phyloP scores from a whole-genome alignment of 2,888 invertebrate species.

The Coleophora deauratella region DNA sequence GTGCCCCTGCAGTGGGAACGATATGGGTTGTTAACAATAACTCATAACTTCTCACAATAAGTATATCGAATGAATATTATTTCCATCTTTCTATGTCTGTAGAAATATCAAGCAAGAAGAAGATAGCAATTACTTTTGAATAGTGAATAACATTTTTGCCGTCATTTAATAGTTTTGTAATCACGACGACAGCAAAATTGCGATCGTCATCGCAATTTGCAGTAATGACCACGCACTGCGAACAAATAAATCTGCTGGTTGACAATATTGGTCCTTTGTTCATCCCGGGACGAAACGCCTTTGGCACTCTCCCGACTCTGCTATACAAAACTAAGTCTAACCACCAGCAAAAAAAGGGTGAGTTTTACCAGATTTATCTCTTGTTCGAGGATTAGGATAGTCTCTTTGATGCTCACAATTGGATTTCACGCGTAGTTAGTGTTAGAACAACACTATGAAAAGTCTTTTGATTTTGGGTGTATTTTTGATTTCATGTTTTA shows the following conservation, averaged over 20 bases:
- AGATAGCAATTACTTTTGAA: constrained; percentile 3
- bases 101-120: not conserved
- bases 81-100: too few species aligned
- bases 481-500: constrained; percentile 68
- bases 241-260: constrained; percentile 16
- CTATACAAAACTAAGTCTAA: constrained; percentile 19
- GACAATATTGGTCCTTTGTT: constrained; percentile 32
- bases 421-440: constrained; percentile 70
- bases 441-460: constrained; percentile 62
- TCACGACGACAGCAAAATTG: too few species aligned
- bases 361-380: constrained; percentile 14
- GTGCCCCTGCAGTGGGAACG: too few species aligned
- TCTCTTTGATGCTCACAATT: constrained; percentile 67
- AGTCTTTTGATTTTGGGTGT: constrained; percentile 65
- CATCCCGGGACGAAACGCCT: constrained; percentile 30
- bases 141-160: too few species aligned
- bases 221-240: constrained; percentile 17
- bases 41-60: too few species aligned
- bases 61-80: too few species aligned
- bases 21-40: too few species aligned
- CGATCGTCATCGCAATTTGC: too few species aligned
- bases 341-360: constrained; percentile 12
- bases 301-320: constrained; percentile 16
- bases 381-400: constrained; percentile 31
- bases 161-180: constrained; percentile 22